These are phyloP conservation scores for Argyresthia goedartella DNA, from an alignment of 2,888 invertebrate species.

Conservation along the genomic window DNA sequence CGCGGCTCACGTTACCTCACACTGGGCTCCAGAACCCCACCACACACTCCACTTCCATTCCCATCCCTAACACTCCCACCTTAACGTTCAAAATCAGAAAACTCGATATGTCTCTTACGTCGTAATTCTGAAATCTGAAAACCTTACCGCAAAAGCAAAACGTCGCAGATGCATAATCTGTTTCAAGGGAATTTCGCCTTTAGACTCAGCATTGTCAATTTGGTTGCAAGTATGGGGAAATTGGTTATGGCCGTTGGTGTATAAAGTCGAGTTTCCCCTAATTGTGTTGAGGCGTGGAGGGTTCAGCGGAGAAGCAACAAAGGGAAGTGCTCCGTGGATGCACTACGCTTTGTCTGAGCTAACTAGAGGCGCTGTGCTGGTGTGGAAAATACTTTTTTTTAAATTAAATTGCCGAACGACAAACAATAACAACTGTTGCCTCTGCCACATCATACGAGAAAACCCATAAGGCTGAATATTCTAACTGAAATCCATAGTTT, in stretches of 20 bases:
- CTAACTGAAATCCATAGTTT: too few relatives aligned
- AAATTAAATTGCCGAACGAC: neutral
- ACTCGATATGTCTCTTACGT: neutral
- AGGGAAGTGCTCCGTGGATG: conserved; percentile 55
- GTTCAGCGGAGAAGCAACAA: conserved; percentile 41
- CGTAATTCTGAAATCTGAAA: conserved; percentile 35
- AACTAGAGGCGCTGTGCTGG: conserved; percentile 30
- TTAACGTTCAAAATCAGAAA: neutral
- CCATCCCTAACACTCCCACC: too few relatives aligned
- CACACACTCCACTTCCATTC: neutral
- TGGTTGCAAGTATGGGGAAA: conserved; percentile 18
- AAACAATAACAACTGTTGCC: too few relatives aligned
- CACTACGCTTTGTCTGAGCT: conserved; percentile 53
- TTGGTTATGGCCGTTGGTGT: conserved; percentile 17
- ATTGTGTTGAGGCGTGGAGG: conserved; percentile 21
- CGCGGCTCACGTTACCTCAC: conserved; percentile 57
- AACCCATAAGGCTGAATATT: too few relatives aligned
- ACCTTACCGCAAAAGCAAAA: conserved; percentile 28
- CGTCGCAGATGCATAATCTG: conserved; percentile 9
- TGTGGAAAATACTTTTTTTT: conserved; percentile 29
- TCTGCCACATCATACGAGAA: too few relatives aligned
- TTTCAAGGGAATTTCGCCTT: conserved; percentile 17
- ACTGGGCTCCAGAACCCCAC: conserved; percentile 28
- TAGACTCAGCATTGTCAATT: conserved; percentile 11
- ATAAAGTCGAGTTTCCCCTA: conserved; percentile 37